phyloP scores from a whole-genome alignment of 1,140 invertebrate species.

The Drosophila funebris region DNA sequence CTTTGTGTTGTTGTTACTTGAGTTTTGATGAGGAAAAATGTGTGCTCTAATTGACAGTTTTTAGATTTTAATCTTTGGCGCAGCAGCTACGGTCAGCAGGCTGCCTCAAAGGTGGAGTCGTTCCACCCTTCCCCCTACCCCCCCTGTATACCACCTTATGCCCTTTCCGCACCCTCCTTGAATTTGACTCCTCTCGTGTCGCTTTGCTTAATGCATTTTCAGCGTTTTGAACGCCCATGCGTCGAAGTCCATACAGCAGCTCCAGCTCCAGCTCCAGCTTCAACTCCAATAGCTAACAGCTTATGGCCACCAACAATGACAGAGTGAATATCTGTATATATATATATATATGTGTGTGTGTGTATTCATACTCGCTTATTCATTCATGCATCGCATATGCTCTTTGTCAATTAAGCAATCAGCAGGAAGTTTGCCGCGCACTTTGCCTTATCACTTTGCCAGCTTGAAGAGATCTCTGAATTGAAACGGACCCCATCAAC shows the following conservation, averaged over 20 bases:
- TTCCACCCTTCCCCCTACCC: background rate
- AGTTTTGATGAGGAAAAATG: slow-evolving; percentile 80
- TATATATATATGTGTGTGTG: slow-evolving; percentile 5
- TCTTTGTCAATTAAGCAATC: slow-evolving; percentile 82
- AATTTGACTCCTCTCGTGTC: slow-evolving; percentile 63
- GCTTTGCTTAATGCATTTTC: slow-evolving; percentile 74
- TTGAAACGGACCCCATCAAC: background rate
- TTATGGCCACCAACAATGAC: slow-evolving; percentile 81
- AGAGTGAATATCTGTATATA: slow-evolving; percentile 13
- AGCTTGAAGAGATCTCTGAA: background rate
- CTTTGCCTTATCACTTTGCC: slow-evolving; percentile 66
- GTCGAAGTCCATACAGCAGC: slow-evolving; percentile 53
- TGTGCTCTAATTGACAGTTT: slow-evolving; percentile 82
- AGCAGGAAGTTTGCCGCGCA: slow-evolving; percentile 80
- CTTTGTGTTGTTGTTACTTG: slow-evolving; percentile 45
- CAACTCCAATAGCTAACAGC: slow-evolving; percentile 44
- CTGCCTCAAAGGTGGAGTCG: slow-evolving; percentile 11
- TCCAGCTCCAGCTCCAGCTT: slow-evolving; percentile 11
- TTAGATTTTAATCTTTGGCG: slow-evolving; percentile 79
- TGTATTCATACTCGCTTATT: slow-evolving; percentile 62
- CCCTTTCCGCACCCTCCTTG: background rate
- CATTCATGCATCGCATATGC: slow-evolving; percentile 81
- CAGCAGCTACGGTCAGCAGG: background rate
- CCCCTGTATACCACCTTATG: no score
- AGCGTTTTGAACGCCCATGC: slow-evolving; percentile 73